A percentile compares a stretch with the other conserved stretches of the same genome.
Evolutionary conservation across 2,113 vertebrate species (phyloP).

Genomic region (Prunella himalayana): DNA sequence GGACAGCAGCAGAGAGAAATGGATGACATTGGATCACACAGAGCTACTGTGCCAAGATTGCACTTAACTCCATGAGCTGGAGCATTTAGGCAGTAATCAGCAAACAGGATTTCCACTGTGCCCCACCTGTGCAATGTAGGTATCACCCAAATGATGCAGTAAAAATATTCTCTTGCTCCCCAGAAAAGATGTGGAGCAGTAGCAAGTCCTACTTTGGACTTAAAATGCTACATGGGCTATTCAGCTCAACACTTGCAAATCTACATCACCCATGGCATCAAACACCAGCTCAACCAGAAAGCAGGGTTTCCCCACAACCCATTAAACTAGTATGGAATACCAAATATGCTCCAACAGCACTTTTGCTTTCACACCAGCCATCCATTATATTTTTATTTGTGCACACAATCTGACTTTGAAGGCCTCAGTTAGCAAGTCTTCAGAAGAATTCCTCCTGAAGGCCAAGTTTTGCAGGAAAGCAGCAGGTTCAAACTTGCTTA

Average conservation of each 20-base stretch:
- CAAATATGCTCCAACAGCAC: neutral
- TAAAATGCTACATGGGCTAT: fast-evolving
- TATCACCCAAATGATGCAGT: neutral
- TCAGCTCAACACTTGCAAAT: neutral
- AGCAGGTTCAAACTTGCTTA: neutral
- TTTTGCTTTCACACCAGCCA: neutral
- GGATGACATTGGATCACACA: fast-evolving
- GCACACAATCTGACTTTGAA: neutral
- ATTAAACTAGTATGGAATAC: neutral
- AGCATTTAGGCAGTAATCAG: neutral
- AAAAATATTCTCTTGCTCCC: neutral
- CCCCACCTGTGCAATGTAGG: neutral
- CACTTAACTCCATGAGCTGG: neutral
- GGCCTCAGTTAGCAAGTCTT: neutral
- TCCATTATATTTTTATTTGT: neutral
- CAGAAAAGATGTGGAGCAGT: neutral
- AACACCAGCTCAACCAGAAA: fast-evolving
- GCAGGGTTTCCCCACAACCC: fast-evolving
- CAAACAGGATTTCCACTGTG: neutral
- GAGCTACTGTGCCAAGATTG: neutral
- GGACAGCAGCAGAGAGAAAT: neutral
- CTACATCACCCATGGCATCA: fast-evolving
- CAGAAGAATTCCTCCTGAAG: neutral
- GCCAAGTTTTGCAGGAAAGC: neutral
- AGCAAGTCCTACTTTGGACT: neutral